phyloP scores from a whole-genome alignment of 2,113 vertebrate species.

The Petrocephalus zakoni region DNA sequence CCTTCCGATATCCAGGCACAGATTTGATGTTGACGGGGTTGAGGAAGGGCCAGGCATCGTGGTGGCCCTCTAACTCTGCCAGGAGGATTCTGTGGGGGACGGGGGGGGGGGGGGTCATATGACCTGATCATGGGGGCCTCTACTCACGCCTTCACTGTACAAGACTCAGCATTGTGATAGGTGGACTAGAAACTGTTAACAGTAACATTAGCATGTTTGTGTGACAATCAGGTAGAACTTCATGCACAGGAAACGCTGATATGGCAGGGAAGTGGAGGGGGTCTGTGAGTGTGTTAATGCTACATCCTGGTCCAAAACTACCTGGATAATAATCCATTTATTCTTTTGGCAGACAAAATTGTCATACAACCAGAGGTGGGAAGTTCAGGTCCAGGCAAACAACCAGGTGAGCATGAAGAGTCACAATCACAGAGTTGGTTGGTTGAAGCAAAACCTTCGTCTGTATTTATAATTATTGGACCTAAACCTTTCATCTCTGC shows the following conservation, averaged over 20 bases:
- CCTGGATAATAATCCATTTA: background rate
- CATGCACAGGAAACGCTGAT: background rate
- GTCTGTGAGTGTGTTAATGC: background rate
- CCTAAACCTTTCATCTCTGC: background rate
- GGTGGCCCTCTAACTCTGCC: constrained; percentile 92
- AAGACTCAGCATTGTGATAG: background rate
- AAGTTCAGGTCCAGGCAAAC: background rate
- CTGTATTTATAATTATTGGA: background rate
- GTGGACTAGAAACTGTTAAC: background rate
- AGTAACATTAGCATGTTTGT: background rate
- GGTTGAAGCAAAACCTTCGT: background rate
- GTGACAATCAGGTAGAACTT: background rate
- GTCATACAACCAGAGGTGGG: background rate
- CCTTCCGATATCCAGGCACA: constrained; percentile 94
- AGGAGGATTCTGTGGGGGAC: constrained; percentile 75
- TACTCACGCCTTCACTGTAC: background rate
- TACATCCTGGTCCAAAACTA: background rate
- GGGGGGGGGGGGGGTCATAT: background rate
- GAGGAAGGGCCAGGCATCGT: constrained; percentile 97
- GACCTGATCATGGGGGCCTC: background rate
- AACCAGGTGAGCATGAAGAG: background rate
- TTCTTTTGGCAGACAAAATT: background rate
- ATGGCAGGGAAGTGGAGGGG: background rate
- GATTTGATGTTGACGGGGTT: constrained; percentile 97
- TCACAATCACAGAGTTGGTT: background rate